A percentile compares a stretch with the other conserved stretches of the same genome.
Evolutionary conservation across 2,888 invertebrate species (phyloP).

Genomic region (Amphipoea lucens): DNA sequence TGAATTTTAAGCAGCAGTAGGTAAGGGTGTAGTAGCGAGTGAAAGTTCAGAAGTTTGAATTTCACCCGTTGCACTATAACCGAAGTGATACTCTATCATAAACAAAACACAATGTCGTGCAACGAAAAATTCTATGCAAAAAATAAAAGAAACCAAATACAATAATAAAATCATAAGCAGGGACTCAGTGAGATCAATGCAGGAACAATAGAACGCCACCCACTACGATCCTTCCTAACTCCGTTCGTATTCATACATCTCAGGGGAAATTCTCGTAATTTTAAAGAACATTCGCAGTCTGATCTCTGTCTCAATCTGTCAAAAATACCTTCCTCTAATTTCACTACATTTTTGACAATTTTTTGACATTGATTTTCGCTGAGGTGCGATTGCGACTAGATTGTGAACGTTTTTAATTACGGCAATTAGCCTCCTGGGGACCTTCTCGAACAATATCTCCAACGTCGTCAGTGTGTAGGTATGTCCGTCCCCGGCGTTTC

Average conservation of each 20-base stretch:
- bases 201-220: not conserved
- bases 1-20: not conserved
- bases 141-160: not conserved
- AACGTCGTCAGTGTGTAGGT: not conserved
- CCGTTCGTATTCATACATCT: not conserved
- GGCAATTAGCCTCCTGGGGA: not conserved
- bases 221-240: not conserved
- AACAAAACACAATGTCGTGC: not conserved
- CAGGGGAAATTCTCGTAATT: too few relatives aligned
- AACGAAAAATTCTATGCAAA: not conserved
- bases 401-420: too few relatives aligned
- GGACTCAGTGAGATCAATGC: not conserved
- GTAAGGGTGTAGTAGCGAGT: too few relatives aligned
- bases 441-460: not conserved
- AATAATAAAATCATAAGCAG: not conserved
- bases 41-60: too few relatives aligned
- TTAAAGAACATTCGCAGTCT: too few relatives aligned
- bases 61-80: too few relatives aligned
- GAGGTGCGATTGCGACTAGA: too few relatives aligned
- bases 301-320: too few relatives aligned
- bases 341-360: too few relatives aligned
- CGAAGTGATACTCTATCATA: not conserved
- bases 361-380: too few relatives aligned
- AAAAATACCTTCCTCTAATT: too few relatives aligned
- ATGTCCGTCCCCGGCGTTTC: not conserved